Conservation (phyloP, 2,113 vertebrate genomes). For the Hiodon tergisus region DNA sequence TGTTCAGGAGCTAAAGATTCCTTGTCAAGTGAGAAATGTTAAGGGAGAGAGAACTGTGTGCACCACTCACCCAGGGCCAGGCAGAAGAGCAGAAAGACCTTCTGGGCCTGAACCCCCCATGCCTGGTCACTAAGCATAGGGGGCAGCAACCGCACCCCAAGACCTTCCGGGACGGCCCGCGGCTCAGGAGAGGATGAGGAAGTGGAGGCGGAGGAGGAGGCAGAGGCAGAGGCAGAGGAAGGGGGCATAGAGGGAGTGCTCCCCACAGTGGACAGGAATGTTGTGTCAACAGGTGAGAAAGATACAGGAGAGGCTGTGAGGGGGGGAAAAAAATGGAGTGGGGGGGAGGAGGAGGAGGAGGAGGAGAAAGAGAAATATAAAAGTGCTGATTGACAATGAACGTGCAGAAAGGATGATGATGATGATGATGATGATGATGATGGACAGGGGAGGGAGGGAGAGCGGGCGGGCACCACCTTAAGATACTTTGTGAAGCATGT, state of each 20-base stretch:
- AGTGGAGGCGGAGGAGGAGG: constrained; percentile 60
- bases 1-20: constrained; percentile 21
- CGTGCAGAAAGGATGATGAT: too few species aligned
- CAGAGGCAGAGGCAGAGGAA: constrained; percentile 65
- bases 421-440: too few species aligned
- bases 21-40: not conserved
- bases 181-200: constrained; percentile 64
- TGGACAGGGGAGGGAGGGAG: too few species aligned
- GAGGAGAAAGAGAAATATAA: constrained; percentile 46
- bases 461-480: too few species aligned
- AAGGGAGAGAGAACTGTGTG: constrained; percentile 25
- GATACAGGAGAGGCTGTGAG: constrained; percentile 70
- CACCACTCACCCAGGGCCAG: constrained; percentile 87
- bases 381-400: too few species aligned
- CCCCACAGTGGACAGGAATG: constrained; percentile 74
- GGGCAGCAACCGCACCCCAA: constrained; percentile 74
- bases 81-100: constrained; percentile 87
- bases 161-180: constrained; percentile 55
- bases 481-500: too few species aligned
- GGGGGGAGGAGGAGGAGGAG: constrained; percentile 38
- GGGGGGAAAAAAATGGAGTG: constrained; percentile 38
- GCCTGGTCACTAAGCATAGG: constrained; percentile 89
- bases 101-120: constrained; percentile 73
- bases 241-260: constrained; percentile 63
- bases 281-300: constrained; percentile 72